Evolutionary conservation across 2,888 invertebrate species (phyloP), one percentile per base, ranked within the genome.

Genomic region (Bimastos eiseni): DNA sequence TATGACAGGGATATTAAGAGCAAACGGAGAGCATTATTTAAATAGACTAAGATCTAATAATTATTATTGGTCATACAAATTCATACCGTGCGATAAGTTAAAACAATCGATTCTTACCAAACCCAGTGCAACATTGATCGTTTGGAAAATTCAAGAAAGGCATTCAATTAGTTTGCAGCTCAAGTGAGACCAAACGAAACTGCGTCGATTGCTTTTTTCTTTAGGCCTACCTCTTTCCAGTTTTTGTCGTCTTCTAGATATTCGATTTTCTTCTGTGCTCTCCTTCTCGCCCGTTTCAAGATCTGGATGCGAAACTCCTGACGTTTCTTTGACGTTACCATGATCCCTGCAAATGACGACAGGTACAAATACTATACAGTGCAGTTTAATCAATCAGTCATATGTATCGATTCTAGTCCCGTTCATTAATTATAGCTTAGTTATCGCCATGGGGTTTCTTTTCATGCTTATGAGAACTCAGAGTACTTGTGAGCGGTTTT

Each of bases 251-350:
- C 92, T 37, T 92, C 91, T 89, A 92, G 70, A 30, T 89, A 44
- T 49, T 92, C 91, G 34, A 91, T 83, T 55, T 90, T 91, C 88
- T 90, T 92, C 90, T 92, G 91, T 11, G 92, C 91, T 89, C 91
- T 90, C 88, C 91, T 89, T 38, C 92, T 34, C 70, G 92, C 91
- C 33, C 92, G 89, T 38, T 91, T 92, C 90, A 91, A 90, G 36
- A 92, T 88, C 86, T 91, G 91, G 34, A 92, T 92, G n/a, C 92
- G 88, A 89, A 92, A 92, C 36, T 92, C 92, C 44, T 92, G 92
- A 21, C 92, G 36, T 89, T 91, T 91, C 90, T 92, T 92, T 55
- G 92, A 86, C 55, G 92, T 92, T 70, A 92, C 90, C 92, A 92
- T 92, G 49, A 92, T 91, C 13, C 92, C 92, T 92, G 36, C 37